phyloP scores from a whole-genome alignment of 2,113 vertebrate genomes.

The Nesospiza acunhae region DNA sequence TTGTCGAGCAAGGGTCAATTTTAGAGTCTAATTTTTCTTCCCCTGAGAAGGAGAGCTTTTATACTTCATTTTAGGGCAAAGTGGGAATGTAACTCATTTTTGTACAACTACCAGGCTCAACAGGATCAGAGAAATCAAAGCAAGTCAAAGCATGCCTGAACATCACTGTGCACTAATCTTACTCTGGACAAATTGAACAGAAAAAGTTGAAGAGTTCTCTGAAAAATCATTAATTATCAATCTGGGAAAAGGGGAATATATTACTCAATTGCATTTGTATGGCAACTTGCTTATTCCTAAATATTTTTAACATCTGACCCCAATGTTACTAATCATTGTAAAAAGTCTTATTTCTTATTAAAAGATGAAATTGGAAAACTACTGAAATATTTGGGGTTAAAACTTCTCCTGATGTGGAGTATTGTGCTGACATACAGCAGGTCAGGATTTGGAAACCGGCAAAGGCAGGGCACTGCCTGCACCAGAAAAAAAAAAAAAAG shows the following conservation, averaged over 20 bases:
- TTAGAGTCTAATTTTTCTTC: neutral
- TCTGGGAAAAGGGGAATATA: neutral
- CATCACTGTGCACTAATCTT: neutral
- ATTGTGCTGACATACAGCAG: neutral
- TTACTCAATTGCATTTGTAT: neutral
- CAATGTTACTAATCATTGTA: neutral
- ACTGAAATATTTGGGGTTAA: neutral
- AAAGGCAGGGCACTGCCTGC: neutral
- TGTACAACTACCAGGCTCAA: neutral
- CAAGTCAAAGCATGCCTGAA: neutral
- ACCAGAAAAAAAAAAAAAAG: neutral
- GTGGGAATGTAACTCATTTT: neutral
- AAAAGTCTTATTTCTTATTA: neutral
- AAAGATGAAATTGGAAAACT: neutral
- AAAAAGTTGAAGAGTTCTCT: neutral
- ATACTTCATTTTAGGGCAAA: neutral
- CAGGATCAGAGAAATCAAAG: neutral
- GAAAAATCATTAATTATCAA: neutral
- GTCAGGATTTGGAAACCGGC: neutral
- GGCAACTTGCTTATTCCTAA: neutral
- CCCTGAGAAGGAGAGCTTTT: neutral
- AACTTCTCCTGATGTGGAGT: neutral
- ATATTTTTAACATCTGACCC: neutral
- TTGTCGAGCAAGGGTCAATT: neutral
- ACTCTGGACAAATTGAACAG: neutral